Conservation (phyloP, 2,888 invertebrate species). For the Geophilus truncorum region DNA sequence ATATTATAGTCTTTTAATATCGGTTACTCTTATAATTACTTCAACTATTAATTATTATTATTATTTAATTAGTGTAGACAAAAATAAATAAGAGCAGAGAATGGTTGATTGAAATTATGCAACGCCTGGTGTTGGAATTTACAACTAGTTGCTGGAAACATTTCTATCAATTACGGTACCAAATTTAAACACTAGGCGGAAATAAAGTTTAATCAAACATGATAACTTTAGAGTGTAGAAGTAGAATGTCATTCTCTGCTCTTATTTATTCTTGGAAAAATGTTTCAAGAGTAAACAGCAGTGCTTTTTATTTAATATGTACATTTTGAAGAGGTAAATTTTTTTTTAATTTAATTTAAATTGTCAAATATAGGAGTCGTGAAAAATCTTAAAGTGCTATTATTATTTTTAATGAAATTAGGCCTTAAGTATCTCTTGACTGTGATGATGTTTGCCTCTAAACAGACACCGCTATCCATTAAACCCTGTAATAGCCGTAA, state of each 20-base stretch:
- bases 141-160: too few species aligned
- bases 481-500: not conserved
- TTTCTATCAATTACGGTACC: too few species aligned
- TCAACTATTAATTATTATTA: not conserved
- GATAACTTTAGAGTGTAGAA: too few species aligned
- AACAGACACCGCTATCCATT: not conserved
- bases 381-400: not conserved
- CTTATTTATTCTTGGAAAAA: too few species aligned
- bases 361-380: not conserved
- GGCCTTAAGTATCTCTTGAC: constrained; percentile 21
- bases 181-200: too few species aligned
- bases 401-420: not conserved
- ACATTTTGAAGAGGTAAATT: not conserved
- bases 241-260: too few species aligned
- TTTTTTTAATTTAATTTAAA: not conserved
- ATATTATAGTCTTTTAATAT: constrained; percentile 14
- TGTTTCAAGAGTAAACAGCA: not conserved
- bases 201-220: too few species aligned
- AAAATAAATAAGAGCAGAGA: too few species aligned
- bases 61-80: too few species aligned
- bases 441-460: not conserved
- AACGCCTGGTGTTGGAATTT: too few species aligned
- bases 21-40: not conserved
- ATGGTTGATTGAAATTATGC: too few species aligned
- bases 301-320: constrained; percentile 10